Evolutionary conservation across 1,140 invertebrate species (phyloP), one percentile per base, ranked within the genome.

Genomic region (Manduca sexta): DNA sequence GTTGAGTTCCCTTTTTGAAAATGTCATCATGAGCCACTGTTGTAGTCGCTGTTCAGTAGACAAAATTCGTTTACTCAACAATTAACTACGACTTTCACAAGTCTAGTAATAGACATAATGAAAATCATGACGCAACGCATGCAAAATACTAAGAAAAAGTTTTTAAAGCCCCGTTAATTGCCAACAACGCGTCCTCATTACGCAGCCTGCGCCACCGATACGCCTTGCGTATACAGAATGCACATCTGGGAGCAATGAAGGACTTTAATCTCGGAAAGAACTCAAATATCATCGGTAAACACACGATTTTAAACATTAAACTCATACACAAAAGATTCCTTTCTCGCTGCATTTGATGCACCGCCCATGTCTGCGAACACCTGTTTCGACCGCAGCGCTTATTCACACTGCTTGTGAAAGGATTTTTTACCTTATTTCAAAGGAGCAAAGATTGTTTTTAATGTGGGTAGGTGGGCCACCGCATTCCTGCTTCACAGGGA

Each of bases 241-340:
- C 79, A 84, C 81, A 84, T 84, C 81, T 84, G 81, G 81, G 77
- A 81, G 79, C 71, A 69, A 83, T 81, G 71, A 72, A 67, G 56
- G 49, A 42, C 42, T 44, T 43, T 8, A 48, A 68, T 29, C 35
- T 40, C 39, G 37, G 38, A 52, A 77, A 70, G 16, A 54, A 30
- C 52, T 26, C 56, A 68, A 49, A 33, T 38, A 30, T 40, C 45
- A 13, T 8, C 11, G 5, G 21, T 16, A 1, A 6, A 12, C 13
- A 49, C 34, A 4, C 1, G 5, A 62, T 59, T 52, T 49, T 41
- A 0, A 39, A 68, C 52, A 60, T 45, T 68, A 64, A 14, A 0
- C 10, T 0, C 0, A 7, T 1, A 5, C 7, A 0, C 0, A 2
- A 51, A 56, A 71, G 43, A 43, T 61, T 44, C 0, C 50, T 37